Evolutionary conservation across 1,140 invertebrate genomes (phyloP).

Genomic region (Diachasmimorpha longicaudata): DNA sequence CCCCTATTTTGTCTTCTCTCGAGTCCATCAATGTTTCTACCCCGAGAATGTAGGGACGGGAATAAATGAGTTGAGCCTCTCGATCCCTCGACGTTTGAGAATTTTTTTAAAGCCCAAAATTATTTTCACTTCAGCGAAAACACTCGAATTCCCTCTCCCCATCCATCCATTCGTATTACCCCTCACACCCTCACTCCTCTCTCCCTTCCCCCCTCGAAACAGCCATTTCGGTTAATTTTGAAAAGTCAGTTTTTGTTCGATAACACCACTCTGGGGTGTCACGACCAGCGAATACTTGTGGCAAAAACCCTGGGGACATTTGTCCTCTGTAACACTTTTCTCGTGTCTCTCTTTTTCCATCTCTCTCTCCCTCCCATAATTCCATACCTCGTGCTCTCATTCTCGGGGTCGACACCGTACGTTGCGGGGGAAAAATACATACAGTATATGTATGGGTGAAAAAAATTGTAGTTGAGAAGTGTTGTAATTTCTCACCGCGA

Average conservation of each 20-base stretch:
- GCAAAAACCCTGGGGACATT: neutral
- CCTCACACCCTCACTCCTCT: no score
- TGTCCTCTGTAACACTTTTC: neutral
- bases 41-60: neutral
- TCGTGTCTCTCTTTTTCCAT: neutral
- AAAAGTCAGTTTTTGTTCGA: constrained; percentile 13
- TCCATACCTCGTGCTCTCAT: neutral
- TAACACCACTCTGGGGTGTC: constrained; percentile 16
- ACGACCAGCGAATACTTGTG: neutral
- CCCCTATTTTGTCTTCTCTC: no score
- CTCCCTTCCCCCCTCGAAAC: no score
- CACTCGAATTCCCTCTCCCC: neutral
- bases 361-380: neutral
- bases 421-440: neutral
- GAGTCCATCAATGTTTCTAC: no score
- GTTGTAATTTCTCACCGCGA: constrained; percentile 4
- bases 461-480: constrained; percentile 9
- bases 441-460: neutral
- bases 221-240: constrained; percentile 1
- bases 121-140: neutral
- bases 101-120: neutral
- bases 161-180: neutral
- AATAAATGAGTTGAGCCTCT: neutral
- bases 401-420: neutral
- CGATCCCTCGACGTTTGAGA: neutral